A percentile compares a stretch with the other conserved stretches of the same genome.
Evolutionary conservation across 2,113 vertebrate species (phyloP).

Genomic region (Columbina picui): DNA sequence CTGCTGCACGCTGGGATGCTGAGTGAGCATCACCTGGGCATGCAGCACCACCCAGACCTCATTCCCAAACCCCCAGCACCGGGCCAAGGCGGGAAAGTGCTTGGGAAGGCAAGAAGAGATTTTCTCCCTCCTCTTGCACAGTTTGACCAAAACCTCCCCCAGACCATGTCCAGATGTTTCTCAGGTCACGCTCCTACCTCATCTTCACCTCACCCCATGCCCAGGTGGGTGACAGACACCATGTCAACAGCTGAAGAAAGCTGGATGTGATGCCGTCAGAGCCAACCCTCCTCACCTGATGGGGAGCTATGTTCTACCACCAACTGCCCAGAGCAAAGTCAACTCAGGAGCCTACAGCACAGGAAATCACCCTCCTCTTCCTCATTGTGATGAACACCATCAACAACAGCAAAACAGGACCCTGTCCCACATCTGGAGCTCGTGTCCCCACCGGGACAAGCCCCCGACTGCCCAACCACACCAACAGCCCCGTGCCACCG

Average conservation of each 20-base stretch:
- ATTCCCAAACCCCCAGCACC: neutral
- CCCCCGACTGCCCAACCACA: fast-evolving
- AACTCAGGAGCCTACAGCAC: neutral
- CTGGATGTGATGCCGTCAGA: neutral
- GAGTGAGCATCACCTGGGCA: neutral
- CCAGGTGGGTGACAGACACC: neutral
- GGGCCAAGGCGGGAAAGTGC: neutral
- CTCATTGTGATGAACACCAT: fast-evolving
- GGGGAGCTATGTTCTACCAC: neutral
- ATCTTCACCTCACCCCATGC: neutral
- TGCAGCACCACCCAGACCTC: neutral
- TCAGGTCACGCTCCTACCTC: neutral
- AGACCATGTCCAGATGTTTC: neutral
- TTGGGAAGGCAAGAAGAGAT: neutral
- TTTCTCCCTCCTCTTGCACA: fast-evolving
- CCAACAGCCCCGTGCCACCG: fast-evolving
- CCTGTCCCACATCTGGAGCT: fast-evolving
- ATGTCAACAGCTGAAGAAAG: neutral
- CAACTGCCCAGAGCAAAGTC: neutral
- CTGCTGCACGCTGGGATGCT: fast-evolving
- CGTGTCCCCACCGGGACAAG: fast-evolving
- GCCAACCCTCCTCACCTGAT: fast-evolving
- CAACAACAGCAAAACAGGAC: neutral
- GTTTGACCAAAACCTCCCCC: neutral
- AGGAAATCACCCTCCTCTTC: neutral